A percentile compares a stretch with the other conserved stretches of the same genome.
Conservation (phyloP, 2,113 vertebrate species). For the Dipodomys stephensi region DNA sequence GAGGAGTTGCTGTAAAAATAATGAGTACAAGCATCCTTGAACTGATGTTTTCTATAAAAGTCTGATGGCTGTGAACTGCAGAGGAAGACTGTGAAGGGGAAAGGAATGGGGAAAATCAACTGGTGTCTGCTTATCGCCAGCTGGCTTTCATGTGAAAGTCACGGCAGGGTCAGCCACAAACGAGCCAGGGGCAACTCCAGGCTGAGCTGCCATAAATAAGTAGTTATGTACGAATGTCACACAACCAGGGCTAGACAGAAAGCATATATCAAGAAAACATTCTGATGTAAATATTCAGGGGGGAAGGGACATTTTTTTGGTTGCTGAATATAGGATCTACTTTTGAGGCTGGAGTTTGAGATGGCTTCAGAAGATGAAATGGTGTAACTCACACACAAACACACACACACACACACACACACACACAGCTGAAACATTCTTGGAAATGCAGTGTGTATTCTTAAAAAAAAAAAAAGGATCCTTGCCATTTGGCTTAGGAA, state of each 20-base stretch:
- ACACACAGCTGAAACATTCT: not conserved
- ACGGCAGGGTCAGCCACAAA: constrained; percentile 81
- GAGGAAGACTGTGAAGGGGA: no score
- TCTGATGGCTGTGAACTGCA: constrained; percentile 49
- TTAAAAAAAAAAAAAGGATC: not conserved
- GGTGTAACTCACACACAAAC: not conserved
- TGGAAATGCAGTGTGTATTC: constrained; percentile 36
- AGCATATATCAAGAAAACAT: constrained; percentile 77
- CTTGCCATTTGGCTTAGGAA: constrained; percentile 49
- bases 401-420: not conserved
- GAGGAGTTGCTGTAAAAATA: constrained; percentile 74
- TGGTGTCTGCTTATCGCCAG: constrained; percentile 79
- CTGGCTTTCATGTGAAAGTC: constrained; percentile 81
- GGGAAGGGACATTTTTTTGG: not conserved
- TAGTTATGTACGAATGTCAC: constrained; percentile 83
- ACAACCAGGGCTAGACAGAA: constrained; percentile 78
- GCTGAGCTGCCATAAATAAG: constrained; percentile 82
- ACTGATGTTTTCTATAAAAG: constrained; percentile 82
- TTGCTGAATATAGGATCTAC: constrained; percentile 51
- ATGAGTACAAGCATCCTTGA: constrained; percentile 70
- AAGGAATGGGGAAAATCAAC: constrained; percentile 16
- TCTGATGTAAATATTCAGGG: constrained; percentile 72
- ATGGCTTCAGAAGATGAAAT: constrained; percentile 18
- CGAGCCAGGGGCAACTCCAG: constrained; percentile 82
- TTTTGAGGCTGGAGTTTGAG: constrained; percentile 29